phyloP scores from a whole-genome alignment of 1,140 invertebrate genomes.

The Drosophila melanogaster region Release_6_plus_ISO1_MT NT_033779.5:9597501-9598000 shows the following conservation, averaged over 20 bases:
- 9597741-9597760: conserved; percentile 69
- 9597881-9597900: background rate
- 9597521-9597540: conserved; percentile 61
- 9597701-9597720: conserved; percentile 12
- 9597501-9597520: conserved; percentile 74
- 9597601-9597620: conserved; percentile 1
- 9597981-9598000: conserved; percentile 61
- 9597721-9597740: conserved; percentile 69
- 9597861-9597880: background rate
- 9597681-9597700: conserved; percentile 56
- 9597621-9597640: conserved; percentile 21
- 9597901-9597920: conserved; percentile 15
- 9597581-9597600: conserved; percentile 68
- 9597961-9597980: conserved; percentile 15
- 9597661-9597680: conserved; percentile 23
- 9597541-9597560: conserved; percentile 44
- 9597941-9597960: conserved; percentile 51
- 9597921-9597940: conserved; percentile 56
- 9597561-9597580: conserved; percentile 79
- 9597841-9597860: conserved; percentile 8
- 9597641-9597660: conserved; percentile 56
- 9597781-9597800: conserved; percentile 35
- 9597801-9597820: conserved; percentile 77
- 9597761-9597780: conserved; percentile 62
- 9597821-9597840: conserved; percentile 46